These are phyloP conservation scores for Aquatica leii DNA, from an alignment of 2,888 invertebrate species.

Conservation along the genomic window DNA sequence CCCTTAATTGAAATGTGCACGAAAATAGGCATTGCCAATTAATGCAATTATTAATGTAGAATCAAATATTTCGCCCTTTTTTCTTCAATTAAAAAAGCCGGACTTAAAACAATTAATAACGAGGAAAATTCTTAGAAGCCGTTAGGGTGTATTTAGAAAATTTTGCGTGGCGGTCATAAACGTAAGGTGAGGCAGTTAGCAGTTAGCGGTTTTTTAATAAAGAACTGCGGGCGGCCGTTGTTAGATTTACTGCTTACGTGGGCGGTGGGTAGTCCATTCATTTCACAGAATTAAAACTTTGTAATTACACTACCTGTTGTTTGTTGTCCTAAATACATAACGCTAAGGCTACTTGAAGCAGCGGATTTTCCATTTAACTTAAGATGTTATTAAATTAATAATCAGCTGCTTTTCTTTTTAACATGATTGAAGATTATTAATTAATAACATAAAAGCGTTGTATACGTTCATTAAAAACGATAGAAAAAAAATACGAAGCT, in stretches of 20 bases:
- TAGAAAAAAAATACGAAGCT: no score
- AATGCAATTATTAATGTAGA: conserved; percentile 18
- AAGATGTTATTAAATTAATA: conserved; percentile 12
- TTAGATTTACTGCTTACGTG: conserved; percentile 39
- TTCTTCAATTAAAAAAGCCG: not conserved
- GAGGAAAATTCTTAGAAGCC: conserved; percentile 1
- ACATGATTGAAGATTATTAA: not conserved
- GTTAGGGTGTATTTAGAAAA: conserved; percentile 22
- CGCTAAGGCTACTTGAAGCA: conserved; percentile 10
- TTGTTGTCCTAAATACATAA: conserved; percentile 38
- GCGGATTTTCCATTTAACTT: conserved; percentile 12
- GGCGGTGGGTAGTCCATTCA: conserved; percentile 36
- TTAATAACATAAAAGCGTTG: no score
- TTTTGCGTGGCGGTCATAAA: conserved; percentile 25
- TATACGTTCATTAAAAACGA: no score
- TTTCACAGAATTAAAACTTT: conserved; percentile 42
- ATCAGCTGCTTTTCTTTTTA: not conserved
- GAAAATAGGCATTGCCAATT: conserved; percentile 15
- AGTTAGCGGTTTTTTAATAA: conserved; percentile 37
- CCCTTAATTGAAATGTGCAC: conserved; percentile 11
- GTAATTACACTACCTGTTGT: conserved; percentile 42
- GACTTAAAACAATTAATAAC: conserved; percentile 5
- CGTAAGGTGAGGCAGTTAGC: conserved; percentile 33
- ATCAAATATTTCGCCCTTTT: conserved; percentile 16
- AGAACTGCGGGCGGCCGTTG: conserved; percentile 38